Evolutionary conservation across 2,888 invertebrate genomes (phyloP), one percentile per base, ranked within the genome.

Genomic region (Athalia cordata): DNA sequence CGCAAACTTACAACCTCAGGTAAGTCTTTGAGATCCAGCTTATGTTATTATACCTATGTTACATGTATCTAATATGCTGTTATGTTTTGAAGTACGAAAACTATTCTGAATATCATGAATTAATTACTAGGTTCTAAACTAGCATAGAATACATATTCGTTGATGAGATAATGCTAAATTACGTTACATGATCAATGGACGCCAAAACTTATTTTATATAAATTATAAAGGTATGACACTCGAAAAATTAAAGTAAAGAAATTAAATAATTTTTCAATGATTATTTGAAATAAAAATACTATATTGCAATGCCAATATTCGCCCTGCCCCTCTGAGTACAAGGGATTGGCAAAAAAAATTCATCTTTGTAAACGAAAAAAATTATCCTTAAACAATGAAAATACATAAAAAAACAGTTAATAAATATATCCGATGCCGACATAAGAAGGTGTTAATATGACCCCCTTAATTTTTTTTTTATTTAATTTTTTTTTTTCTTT

Each of bases 21-120:
- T 72, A 59, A 72, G 72, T 72, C 59, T 72, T 59, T 5, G 45
- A 57, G 43, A 67, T 45, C n/a, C 43, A 70, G 70, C n/a, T 67
- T 50, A 57, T 11, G n/a, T 29, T 52, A 52, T 29, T 55, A 11
- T 5, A n/a, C 1, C 9, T 29, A 55, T 8, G 55, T 70, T n/a
- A n/a, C n/a, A 7, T 70, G 57, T 45, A 11, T 55, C 9, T 55
- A 6, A 50, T 67, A n/a, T 47, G 50, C 50, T 50, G 13, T 9
- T 11, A 11, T 5, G 47, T 5, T 29, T 29, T 29, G 2, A 29
- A 29, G 29, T 29, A 29, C 29, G 29, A 67, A 68, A 47, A 59
- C 45, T 43, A 8, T 45, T 8, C 47, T 47, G 9, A 59, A 15
- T 47, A 72, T 59, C 45, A 47, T 72, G 5, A 45, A 59, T 59